Percentiles rank a stretch among this genome's conserved stretches.
These are phyloP conservation scores for Helicoverpa zea DNA, from an alignment of 1,140 invertebrate genomes.

Conservation along the genomic window DNA sequence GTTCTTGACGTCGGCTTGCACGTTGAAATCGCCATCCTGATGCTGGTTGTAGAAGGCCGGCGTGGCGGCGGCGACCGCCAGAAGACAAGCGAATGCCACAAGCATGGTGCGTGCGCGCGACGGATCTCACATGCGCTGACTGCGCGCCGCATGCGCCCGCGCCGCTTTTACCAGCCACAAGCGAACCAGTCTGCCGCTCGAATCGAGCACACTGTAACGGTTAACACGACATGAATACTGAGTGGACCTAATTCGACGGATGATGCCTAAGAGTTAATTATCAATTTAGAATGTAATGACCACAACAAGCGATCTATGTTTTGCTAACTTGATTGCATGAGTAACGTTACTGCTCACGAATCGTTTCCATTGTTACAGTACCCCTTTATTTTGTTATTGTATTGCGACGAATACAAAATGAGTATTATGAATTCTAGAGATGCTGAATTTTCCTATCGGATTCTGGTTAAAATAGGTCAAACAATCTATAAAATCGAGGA, in stretches of 20 bases:
- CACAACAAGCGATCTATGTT: conserved; percentile 1
- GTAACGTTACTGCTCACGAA: background rate
- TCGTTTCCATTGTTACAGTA: conserved; percentile 7
- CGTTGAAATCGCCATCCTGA: conserved; percentile 89
- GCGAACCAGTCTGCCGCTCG: conserved; percentile 75
- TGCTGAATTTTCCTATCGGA: conserved; percentile 10
- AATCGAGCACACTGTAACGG: conserved; percentile 84
- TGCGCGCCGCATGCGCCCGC: conserved; percentile 68
- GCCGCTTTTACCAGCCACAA: conserved; percentile 79
- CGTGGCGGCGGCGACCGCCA: conserved; percentile 89
- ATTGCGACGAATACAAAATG: background rate
- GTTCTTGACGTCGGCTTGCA: conserved; percentile 89
- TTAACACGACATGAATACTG: conserved; percentile 72
- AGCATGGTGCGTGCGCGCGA: conserved; percentile 74
- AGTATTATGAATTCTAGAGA: conserved; percentile 9
- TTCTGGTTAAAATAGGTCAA: conserved; percentile 3
- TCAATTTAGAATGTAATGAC: conserved; percentile 30
- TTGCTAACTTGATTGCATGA: background rate
- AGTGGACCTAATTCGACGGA: conserved; percentile 42
- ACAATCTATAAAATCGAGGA: background rate
- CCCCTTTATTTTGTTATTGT: background rate
- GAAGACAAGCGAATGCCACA: conserved; percentile 59
- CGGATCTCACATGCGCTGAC: conserved; percentile 62
- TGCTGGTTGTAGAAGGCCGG: conserved; percentile 88
- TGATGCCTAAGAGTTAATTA: conserved; percentile 34